These are phyloP conservation scores for Macaca mulatta DNA, from an alignment of 2,113 vertebrate genomes.

Conservation along the genomic window DNA sequence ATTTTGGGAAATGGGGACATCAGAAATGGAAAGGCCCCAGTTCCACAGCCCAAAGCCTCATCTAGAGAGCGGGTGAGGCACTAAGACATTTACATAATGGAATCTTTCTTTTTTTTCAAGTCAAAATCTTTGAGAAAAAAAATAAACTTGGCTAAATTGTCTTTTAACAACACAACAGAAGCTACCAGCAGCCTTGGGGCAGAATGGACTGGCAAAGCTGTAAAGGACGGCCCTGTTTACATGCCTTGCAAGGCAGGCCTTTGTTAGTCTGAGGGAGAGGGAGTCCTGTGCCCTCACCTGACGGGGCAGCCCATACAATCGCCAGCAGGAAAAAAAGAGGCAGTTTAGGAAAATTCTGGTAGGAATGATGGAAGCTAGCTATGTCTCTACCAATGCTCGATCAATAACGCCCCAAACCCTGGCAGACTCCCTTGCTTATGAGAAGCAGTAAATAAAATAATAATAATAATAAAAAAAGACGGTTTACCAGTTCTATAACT, in stretches of 20 bases:
- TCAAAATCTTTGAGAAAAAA: not conserved
- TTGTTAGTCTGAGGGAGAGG: rapidly evolving
- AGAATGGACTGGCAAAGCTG: rapidly evolving
- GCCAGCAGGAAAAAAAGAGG: not conserved
- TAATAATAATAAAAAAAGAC: too few species aligned
- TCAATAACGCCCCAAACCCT: not conserved
- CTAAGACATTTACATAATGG: slow-evolving; percentile 9
- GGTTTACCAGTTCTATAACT: not conserved
- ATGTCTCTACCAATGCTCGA: not conserved
- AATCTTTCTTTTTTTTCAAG: not conserved
- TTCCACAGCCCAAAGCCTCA: slow-evolving; percentile 55
- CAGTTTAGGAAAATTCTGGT: not conserved
- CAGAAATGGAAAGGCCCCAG: slow-evolving; percentile 80
- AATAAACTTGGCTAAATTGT: not conserved
- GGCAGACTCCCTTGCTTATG: not conserved
- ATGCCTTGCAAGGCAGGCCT: rapidly evolving
- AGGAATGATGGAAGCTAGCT: not conserved
- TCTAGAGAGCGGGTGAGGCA: not conserved
- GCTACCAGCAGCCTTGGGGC: not conserved
- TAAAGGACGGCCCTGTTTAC: not conserved
- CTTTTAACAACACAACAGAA: not conserved
- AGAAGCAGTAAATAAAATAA: not conserved
- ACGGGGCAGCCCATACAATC: rapidly evolving
- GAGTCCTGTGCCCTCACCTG: not conserved
- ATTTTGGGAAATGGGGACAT: slow-evolving; percentile 84